Evolutionary conservation across 2,113 vertebrate genomes (phyloP).

Genomic region (Pseudonaja textilis): DNA sequence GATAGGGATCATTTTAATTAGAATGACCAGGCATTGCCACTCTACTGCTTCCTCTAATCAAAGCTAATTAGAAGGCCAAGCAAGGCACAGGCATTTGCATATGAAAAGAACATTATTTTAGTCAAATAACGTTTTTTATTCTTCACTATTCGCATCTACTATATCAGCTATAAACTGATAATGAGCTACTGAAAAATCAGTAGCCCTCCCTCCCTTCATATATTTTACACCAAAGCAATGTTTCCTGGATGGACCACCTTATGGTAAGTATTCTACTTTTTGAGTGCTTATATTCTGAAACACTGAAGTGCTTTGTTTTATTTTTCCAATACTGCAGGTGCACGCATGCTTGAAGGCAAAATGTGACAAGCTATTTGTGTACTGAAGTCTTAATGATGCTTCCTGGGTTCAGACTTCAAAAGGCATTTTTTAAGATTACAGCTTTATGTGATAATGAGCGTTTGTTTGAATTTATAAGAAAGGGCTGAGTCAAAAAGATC

Average conservation of each 20-base stretch:
- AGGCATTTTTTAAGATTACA: conserved; percentile 57
- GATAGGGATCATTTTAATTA: conserved; percentile 49
- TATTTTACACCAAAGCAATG: conserved; percentile 46
- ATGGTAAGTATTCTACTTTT: conserved; percentile 39
- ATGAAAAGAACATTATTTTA: conserved; percentile 58
- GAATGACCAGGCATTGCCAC: conserved; percentile 51
- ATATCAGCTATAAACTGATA: conserved; percentile 42
- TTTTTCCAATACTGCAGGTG: conserved; percentile 60
- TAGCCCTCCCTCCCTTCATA: conserved; percentile 37
- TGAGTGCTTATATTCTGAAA: conserved; percentile 50
- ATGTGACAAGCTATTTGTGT: conserved; percentile 53
- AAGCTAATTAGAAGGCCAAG: conserved; percentile 58
- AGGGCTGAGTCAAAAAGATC: conserved; percentile 16
- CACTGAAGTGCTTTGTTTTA: conserved; percentile 26
- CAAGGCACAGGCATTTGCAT: conserved; percentile 53
- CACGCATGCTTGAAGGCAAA: conserved; percentile 51
- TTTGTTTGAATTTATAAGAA: conserved; percentile 37
- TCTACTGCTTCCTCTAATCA: conserved; percentile 56
- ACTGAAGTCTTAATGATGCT: conserved; percentile 64
- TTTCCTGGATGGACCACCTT: conserved; percentile 45
- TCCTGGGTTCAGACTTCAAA: conserved; percentile 55
- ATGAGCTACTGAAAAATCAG: conserved; percentile 45
- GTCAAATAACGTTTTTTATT: conserved; percentile 48
- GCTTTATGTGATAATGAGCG: conserved; percentile 36
- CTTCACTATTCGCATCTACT: conserved; percentile 50